phyloP scores from a whole-genome alignment of 1,140 invertebrate genomes.

The Drosophila eugracilis region DNA sequence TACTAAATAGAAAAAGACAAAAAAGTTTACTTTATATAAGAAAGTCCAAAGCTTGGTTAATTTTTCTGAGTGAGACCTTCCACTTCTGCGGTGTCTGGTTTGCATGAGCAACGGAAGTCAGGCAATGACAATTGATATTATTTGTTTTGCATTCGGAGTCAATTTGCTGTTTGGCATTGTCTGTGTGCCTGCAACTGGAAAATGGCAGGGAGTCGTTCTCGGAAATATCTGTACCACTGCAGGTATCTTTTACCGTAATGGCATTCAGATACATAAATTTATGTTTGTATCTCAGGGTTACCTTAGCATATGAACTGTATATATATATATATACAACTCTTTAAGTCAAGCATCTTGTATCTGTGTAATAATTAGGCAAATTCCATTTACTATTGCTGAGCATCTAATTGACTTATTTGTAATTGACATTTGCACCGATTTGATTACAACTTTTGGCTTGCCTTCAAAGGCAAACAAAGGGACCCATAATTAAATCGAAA shows the following conservation, averaged over 20 bases:
- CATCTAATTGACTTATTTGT: not conserved
- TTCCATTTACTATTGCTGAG: not conserved
- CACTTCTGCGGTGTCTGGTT: constrained; percentile 4
- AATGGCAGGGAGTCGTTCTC: constrained; percentile 1
- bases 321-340: not conserved
- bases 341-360: not conserved
- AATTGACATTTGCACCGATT: not conserved
- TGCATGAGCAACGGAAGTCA: constrained; percentile 16
- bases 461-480: constrained; percentile 1
- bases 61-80: constrained; percentile 1
- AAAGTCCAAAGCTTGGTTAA: too few relatives aligned
- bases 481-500: constrained; percentile 9
- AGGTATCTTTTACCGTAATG: not conserved
- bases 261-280: not conserved
- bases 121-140: constrained; percentile 76
- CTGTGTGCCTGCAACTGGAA: constrained; percentile 21
- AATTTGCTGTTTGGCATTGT: constrained; percentile 51
- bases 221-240: not conserved
- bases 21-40: too few relatives aligned
- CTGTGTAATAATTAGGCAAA: too few relatives aligned
- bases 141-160: constrained; percentile 67
- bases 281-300: not conserved
- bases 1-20: too few relatives aligned
- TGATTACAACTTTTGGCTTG: not conserved
- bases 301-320: not conserved